Evolutionary conservation across 2,113 vertebrate genomes (phyloP).

Genomic region (Lynx canadensis): DNA sequence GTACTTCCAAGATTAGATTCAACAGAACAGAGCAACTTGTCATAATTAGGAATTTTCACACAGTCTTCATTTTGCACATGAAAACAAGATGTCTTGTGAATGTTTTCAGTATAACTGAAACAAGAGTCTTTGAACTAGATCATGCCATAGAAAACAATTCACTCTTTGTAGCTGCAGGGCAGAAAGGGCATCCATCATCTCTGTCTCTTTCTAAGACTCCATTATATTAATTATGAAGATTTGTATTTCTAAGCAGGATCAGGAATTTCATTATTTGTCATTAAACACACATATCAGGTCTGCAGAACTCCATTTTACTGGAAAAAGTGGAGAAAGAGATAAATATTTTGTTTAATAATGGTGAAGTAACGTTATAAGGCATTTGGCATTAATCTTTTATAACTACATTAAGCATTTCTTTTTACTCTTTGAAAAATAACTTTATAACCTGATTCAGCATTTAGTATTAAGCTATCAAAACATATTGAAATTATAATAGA

Average conservation of each 20-base stretch:
- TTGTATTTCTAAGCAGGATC: neutral
- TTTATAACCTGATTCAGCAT: neutral
- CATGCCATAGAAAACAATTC: neutral
- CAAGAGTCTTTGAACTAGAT: neutral
- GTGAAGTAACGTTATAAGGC: neutral
- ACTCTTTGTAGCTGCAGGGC: neutral
- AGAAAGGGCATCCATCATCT: neutral
- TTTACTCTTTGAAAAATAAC: slow-evolving; percentile 18
- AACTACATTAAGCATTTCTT: neutral
- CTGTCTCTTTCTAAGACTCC: neutral
- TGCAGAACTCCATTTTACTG: neutral
- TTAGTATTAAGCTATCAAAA: slow-evolving; percentile 7
- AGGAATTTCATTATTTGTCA: slow-evolving; percentile 21
- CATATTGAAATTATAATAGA: neutral
- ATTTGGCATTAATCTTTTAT: neutral
- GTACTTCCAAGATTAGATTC: neutral
- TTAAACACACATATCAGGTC: neutral
- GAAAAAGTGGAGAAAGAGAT: neutral
- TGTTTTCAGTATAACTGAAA: neutral
- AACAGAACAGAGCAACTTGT: neutral
- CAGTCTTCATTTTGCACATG: neutral
- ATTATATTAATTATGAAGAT: slow-evolving; percentile 30
- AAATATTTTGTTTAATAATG: slow-evolving; percentile 14
- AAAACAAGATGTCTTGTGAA: neutral
- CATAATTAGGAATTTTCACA: neutral